Evolutionary conservation across 1,140 invertebrate genomes (phyloP).

Genomic region (Acyrthosiphon pisum): DNA sequence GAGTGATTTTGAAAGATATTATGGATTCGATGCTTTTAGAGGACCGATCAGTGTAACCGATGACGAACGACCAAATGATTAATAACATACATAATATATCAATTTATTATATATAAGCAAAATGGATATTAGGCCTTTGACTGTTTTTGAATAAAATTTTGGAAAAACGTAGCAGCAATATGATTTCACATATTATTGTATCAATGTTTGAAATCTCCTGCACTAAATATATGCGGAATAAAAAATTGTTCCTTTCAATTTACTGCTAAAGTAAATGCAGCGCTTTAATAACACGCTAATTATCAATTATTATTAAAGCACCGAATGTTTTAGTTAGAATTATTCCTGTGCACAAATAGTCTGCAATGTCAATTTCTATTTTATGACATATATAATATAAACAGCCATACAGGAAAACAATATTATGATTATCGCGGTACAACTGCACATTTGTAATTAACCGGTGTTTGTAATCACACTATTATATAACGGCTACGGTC

Average conservation of each 20-base stretch:
- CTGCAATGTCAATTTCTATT: not conserved
- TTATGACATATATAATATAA: not conserved
- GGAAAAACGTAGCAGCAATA: not conserved
- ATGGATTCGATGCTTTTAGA: not conserved
- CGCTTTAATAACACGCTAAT: not conserved
- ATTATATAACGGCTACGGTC: not conserved
- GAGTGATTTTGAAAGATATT: not conserved
- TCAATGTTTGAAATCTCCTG: not conserved
- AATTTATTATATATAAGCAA: not conserved
- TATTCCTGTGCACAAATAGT: not conserved
- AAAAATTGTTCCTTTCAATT: not conserved
- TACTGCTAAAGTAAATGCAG: not conserved
- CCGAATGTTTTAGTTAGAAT: not conserved
- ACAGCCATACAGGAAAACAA: not conserved
- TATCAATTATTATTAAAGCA: not conserved
- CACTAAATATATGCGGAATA: not conserved
- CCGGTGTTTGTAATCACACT: not conserved
- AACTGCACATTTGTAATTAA: not conserved
- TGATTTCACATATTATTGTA: not conserved
- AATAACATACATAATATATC: not conserved
- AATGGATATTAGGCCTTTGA: not conserved
- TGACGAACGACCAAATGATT: not conserved
- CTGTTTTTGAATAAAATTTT: not conserved
- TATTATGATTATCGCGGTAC: not conserved
- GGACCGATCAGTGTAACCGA: not conserved